Evolutionary conservation across 2,797 vertebrate species (phyloP), one percentile per base, ranked within the genome.

Genomic region (Lacerta bilineata): DNA sequence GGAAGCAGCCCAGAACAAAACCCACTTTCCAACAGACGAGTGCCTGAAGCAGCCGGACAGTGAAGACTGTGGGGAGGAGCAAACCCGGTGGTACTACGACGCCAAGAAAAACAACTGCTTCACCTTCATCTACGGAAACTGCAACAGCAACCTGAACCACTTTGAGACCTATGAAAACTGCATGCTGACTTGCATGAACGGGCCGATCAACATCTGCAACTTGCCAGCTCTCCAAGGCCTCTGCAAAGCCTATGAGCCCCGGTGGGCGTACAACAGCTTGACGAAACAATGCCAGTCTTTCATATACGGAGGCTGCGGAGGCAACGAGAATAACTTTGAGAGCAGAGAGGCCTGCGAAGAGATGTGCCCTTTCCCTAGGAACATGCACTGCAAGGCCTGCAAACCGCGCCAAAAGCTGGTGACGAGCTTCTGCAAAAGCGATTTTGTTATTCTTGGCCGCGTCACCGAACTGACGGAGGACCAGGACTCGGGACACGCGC

Each of bases 261-360:
- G 99, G 46, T 99, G 99, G 99, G 98, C 98, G 0, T 99, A 99
- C 93, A 99, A 98, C 92, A 95, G 96, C 93, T 85, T 97, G 92
- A 96, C 95, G 0, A 97, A 95, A 66, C 97, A 98, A 91, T 99
- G 99, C 95, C 98, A 98, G 94, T 97, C 98, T 82, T 99, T 99
- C 91, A 97, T 99, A 93, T 99, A 98, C 0, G 98, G 99, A 0
- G 99, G 99, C 29, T 99, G 99, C 0, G 98, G 97, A 4, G 99
- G 99, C 87, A 99, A 99, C 0, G 97, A 98, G 83, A 99, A 99
- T 97, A 99, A 99, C 96, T 99, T 99, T 85, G 98, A 98, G 91
- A 99, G 98, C 87, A 97, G 98, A 5, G 98, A 99, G 92, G 97
- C 98, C 59, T 99, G 99, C 0, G 98, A 99, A 92, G 98, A 99